Evolutionary conservation across 2,888 invertebrate species (phyloP), one percentile per base, ranked within the genome.

Genomic region (Seira ritae): DNA sequence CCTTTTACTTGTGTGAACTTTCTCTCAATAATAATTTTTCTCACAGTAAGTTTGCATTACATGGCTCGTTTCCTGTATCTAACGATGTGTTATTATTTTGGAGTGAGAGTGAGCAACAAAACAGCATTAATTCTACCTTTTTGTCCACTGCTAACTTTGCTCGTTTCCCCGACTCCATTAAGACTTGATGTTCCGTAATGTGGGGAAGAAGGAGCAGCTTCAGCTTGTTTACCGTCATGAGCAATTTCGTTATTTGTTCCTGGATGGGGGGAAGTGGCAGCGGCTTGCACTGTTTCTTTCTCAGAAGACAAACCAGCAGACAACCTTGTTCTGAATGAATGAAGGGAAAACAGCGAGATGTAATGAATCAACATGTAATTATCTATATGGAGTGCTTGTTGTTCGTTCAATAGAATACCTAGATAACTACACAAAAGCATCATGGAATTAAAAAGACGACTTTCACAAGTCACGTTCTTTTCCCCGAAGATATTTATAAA

Each of bases 121-220:
- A 60, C 15, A 17, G 10, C 6, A 65, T 20, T 8, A 12, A 72
- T 62, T 50, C 50, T 67, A 73, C 79, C 79, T 79, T 73, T 72
- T 22, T 79, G 72, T 73, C 73, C 72, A 22, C 24, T 79, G 19
- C 66, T 19, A 31, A 55, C 31, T 73, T 79, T 79, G n/a, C 67
- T 68, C 3, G 24, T 67, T 50, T 79, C 73, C 19, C 79, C 72
- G 17, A 17, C 37, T 66, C 79, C 60, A 42, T 42, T 42, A 42
- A 42, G 42, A 79, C 19, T 55, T 60, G 24, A 8, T 22, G 23
- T 23, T 12, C 67, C 19, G 37, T 24, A 6, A 15, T 20, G 22
- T 71, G 24, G 15, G 24, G 20, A 68, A 12, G 20, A 8, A 17
- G 31, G 20, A 50, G 50, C 20, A 20, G 17, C 46, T 71, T 78